Conservation (phyloP, 2,888 invertebrate species). For the Erannis defoliaria region DNA sequence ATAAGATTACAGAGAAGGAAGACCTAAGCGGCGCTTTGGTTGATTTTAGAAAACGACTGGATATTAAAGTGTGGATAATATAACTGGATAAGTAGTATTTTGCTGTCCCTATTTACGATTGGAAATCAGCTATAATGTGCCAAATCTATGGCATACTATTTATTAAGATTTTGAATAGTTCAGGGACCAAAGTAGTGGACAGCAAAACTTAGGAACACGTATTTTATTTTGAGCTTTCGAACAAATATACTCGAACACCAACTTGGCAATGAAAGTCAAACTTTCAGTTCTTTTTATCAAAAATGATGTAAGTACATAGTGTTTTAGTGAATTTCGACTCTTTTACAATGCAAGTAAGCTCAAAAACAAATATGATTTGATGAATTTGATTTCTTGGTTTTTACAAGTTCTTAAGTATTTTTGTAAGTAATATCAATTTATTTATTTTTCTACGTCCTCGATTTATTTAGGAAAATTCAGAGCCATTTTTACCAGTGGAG, state of each 20-base stretch:
- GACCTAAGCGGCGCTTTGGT: not conserved
- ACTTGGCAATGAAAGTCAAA: not conserved
- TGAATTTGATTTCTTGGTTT: slow-evolving; percentile 52
- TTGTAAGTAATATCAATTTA: slow-evolving; percentile 67
- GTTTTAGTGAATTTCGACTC: not conserved
- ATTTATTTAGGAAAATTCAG: slow-evolving; percentile 74
- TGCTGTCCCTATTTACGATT: slow-evolving; percentile 21
- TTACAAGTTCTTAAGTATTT: slow-evolving; percentile 58
- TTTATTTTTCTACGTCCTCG: slow-evolving; percentile 71
- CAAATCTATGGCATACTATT: slow-evolving; percentile 51
- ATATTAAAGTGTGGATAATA: slow-evolving; percentile 15
- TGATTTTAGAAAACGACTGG: not conserved
- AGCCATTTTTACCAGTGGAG: slow-evolving; percentile 68
- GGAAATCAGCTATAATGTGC: slow-evolving; percentile 51
- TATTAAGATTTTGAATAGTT: slow-evolving; percentile 45
- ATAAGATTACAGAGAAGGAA: no score
- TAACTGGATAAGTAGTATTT: slow-evolving; percentile 11
- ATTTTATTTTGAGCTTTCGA: slow-evolving; percentile 28
- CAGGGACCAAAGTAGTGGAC: slow-evolving; percentile 67
- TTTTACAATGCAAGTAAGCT: not conserved
- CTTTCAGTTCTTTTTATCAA: not conserved
- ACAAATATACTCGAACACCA: not conserved
- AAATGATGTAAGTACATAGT: not conserved
- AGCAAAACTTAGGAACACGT: slow-evolving; percentile 36
- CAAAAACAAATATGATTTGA: slow-evolving; percentile 16